These are phyloP conservation scores for Chauna torquata DNA, from an alignment of 2,113 vertebrate genomes.

Conservation along the genomic window DNA sequence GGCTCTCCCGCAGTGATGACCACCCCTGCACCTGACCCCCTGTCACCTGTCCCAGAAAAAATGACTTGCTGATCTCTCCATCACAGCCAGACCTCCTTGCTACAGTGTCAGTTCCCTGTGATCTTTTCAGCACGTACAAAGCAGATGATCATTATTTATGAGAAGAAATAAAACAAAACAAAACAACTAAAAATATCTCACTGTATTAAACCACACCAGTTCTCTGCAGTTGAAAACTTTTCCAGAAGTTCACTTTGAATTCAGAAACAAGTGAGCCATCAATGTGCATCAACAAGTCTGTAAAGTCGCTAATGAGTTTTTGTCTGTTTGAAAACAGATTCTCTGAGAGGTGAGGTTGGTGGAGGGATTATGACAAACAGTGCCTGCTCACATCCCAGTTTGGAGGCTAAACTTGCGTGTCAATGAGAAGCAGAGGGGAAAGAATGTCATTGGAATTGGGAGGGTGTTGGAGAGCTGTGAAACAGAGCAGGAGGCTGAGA, in stretches of 20 bases:
- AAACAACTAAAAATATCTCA: not conserved
- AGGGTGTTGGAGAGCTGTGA: not conserved
- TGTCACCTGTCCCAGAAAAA: not conserved
- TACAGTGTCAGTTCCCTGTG: not conserved
- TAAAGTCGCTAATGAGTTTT: not conserved
- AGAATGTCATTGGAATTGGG: not conserved
- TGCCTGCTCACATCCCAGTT: not conserved
- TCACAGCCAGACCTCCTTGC: not conserved
- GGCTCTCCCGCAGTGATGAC: not conserved
- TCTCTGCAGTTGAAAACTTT: not conserved
- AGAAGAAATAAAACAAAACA: not conserved
- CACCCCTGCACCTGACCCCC: not conserved
- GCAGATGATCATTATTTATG: not conserved
- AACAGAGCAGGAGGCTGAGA: not conserved
- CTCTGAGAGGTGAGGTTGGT: not conserved
- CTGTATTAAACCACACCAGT: accelerated
- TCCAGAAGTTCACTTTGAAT: not conserved
- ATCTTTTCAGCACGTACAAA: not conserved
- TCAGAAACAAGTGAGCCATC: not conserved
- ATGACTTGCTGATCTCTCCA: not conserved
- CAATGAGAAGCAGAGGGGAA: not conserved
- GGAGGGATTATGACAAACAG: not conserved
- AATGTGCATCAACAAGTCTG: not conserved
- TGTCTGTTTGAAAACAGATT: not conserved
- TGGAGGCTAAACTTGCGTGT: not conserved